A percentile compares a stretch with the other conserved stretches of the same genome.
phyloP scores from a whole-genome alignment of 2,797 vertebrate genomes.

The Danionella dracula region DNA sequence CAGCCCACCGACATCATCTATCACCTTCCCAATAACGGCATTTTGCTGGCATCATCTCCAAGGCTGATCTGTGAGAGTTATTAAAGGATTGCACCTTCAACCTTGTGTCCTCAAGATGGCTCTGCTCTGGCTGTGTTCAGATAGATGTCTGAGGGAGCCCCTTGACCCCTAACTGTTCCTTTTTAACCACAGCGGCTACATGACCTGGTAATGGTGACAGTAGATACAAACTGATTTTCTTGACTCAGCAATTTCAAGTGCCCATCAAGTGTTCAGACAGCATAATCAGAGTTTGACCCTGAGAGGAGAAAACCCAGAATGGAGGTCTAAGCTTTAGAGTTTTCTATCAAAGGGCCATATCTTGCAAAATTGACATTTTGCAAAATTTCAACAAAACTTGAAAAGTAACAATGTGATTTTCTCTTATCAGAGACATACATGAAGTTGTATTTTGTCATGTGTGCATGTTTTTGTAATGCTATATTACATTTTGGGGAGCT shows the following conservation, averaged over 20 bases:
- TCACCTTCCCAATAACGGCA: constrained; percentile 27
- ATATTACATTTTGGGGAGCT: too few relatives aligned
- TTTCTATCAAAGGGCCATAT: too few relatives aligned
- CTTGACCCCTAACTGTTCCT: constrained; percentile 10
- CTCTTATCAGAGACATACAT: too few relatives aligned
- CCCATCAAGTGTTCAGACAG: constrained; percentile 23
- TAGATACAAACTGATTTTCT: constrained; percentile 4
- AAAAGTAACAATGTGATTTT: too few relatives aligned
- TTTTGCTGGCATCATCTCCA: constrained; percentile 36
- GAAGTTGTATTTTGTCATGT: too few relatives aligned
- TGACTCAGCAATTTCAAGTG: constrained; percentile 27
- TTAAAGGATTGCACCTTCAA: constrained; percentile 36
- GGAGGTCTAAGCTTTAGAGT: not conserved
- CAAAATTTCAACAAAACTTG: too few relatives aligned
- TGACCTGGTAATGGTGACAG: constrained; percentile 29
- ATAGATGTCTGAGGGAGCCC: constrained; percentile 10
- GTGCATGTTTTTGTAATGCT: too few relatives aligned
- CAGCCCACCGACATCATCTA: constrained; percentile 38
- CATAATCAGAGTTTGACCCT: constrained; percentile 29
- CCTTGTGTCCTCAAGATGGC: constrained; percentile 19
- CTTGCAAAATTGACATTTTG: too few relatives aligned
- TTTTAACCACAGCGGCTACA: constrained; percentile 9
- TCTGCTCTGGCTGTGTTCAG: constrained; percentile 19
- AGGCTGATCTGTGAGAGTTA: constrained; percentile 28
- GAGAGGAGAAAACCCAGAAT: not conserved